Percentiles rank a stretch among this genome's conserved stretches.
These are phyloP conservation scores for Sialis lutaria DNA, from an alignment of 2,888 invertebrate genomes.

Conservation along the genomic window DNA sequence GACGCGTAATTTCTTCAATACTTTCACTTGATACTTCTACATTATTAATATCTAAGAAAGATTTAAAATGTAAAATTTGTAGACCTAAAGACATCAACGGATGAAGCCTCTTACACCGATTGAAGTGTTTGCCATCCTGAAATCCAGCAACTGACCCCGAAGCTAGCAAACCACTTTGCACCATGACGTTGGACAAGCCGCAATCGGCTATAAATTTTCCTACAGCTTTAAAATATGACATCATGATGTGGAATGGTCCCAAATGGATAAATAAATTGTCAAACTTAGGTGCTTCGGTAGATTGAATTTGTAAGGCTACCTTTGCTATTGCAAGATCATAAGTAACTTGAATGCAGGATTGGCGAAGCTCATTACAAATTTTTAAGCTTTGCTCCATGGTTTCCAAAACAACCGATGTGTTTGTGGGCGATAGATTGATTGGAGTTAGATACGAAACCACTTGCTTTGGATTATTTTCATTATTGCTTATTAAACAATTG, in stretches of 20 bases:
- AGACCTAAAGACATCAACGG: background rate
- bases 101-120: constrained; percentile 7
- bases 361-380: too few relatives aligned
- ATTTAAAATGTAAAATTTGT: background rate
- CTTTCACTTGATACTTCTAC: too few relatives aligned
- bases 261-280: constrained; percentile 12
- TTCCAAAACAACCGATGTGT: too few relatives aligned
- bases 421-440: too few relatives aligned
- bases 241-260: constrained; percentile 12
- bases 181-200: constrained; percentile 7
- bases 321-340: constrained; percentile 16
- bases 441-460: too few relatives aligned
- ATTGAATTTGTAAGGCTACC: constrained; percentile 14
- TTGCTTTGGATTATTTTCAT: too few relatives aligned
- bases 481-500: too few relatives aligned
- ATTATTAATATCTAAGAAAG: too few relatives aligned
- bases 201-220: constrained; percentile 10
- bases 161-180: constrained; percentile 6
- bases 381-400: too few relatives aligned
- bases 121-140: constrained; percentile 5
- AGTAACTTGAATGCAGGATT: too few relatives aligned
- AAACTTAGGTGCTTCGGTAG: constrained; percentile 10
- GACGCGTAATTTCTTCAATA: too few relatives aligned
- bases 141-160: constrained; percentile 5
- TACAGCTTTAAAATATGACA: constrained; percentile 16